Evolutionary conservation across 2,888 invertebrate genomes (phyloP), one percentile per base, ranked within the genome.

Genomic region (Therioaphis trifolii): DNA sequence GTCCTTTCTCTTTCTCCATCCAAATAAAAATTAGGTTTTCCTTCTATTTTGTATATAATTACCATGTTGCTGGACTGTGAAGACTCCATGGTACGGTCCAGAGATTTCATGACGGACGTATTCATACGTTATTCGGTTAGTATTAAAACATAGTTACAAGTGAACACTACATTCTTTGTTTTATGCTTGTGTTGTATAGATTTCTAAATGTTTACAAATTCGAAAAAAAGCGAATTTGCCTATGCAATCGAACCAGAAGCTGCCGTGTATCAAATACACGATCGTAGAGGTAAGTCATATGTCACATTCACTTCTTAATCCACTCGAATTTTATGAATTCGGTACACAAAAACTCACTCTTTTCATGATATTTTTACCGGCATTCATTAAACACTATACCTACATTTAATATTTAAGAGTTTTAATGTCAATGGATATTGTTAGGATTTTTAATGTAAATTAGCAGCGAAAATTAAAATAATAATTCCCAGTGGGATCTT

Each of bases 51-150:
- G 68, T 63, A 52, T 66, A 63, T 61, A 71, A 80, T 80, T 82
- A 78, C 68, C 52, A 40, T 66, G 80, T 80, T 49, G 72, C 80
- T 82, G 80, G 61, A 72, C 80, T 82, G 80, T 82, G 80, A 82
- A 82, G 80, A 82, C 80, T 46, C 35, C 68, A 18, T 49, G 24
- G 29, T 29, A 82, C 80, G 80, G 80, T 82, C 72, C 72, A 82
- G 49, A 63, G 80, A 82, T 63, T 72, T 63, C 61, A 61, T 63
- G 72, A 35, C 46, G 15, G 35, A 61, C 35, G 71, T 69, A 72
- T 43, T 71, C 71, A 72, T 71, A 71, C 61, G 49, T 58, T 80
- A 63, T 63, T 72, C 46, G 61, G 61, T 82, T 61, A 74, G 80
- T 82, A 63, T 63, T 72, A 46, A 80, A 71, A 58, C 79, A 24